phyloP scores from a whole-genome alignment of 2,797 vertebrate genomes.

The Acropternis orthonyx region DNA sequence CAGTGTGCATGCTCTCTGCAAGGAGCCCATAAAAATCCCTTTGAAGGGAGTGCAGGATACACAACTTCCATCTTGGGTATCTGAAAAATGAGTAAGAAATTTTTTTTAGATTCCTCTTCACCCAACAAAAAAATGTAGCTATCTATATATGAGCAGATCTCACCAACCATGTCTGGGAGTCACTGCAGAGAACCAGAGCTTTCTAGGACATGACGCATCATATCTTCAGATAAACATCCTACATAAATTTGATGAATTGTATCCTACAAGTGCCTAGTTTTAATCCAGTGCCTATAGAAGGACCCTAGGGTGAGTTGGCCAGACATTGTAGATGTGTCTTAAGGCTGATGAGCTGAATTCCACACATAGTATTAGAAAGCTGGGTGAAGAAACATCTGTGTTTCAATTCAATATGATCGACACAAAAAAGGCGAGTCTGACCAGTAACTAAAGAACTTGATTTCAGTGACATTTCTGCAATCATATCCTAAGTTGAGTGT shows the following conservation, averaged over 20 bases:
- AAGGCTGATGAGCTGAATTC: neutral
- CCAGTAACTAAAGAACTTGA: neutral
- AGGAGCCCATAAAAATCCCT: neutral
- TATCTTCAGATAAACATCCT: neutral
- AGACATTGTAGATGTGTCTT: neutral
- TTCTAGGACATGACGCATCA: neutral
- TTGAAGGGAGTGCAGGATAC: fast-evolving
- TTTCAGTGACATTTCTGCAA: neutral
- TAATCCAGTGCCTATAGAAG: neutral
- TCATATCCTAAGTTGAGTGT: neutral
- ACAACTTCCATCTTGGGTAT: neutral
- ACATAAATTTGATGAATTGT: neutral
- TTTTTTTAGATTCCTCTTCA: neutral
- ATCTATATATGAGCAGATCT: neutral
- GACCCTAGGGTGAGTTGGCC: neutral
- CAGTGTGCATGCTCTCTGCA: neutral
- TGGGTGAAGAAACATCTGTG: neutral
- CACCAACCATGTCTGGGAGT: neutral
- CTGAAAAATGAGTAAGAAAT: neutral
- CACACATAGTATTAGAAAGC: neutral
- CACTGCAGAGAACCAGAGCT: neutral
- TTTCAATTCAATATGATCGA: neutral
- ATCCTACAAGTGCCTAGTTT: neutral
- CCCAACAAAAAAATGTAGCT: neutral
- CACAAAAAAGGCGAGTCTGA: neutral